Base-by-base conservation (phyloP, 2,888 invertebrate genomes). In the Therioaphis trifolii region DNA sequence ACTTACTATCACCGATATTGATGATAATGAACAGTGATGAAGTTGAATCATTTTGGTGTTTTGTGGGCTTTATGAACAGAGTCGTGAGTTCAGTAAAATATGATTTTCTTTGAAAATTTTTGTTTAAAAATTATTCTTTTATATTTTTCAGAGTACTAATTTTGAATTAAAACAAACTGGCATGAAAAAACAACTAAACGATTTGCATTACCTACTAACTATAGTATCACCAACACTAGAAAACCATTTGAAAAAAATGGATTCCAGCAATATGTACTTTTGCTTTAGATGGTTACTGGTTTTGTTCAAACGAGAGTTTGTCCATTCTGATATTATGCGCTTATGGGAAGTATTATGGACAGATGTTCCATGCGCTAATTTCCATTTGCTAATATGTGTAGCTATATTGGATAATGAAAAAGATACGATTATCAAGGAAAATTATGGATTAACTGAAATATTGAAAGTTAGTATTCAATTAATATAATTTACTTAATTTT, bases 301-400 rank as follows among this genome's bases (percentile, higher is more conserved):
- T 12, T 92, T 96, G 89, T 99, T 98, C 89, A 99, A 99, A 89
- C 90, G 99, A 86, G 99, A 99, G 90, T 95, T 99, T 88, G 92
- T 92, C 29, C 94, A 95, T 85, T 90, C 92, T 7, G 96, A 98
- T 88, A 94, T 96, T 76, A 93, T 96, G 92, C 92, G 94, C 88
- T 89, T 99, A 85, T 99, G 98, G 98, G 98, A 99, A 90, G 95
- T 97, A 40, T 88, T 99, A 9, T 99, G 98, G 98, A 98, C 98
- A 0, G 95, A 94, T 85, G 90, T 95, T 87, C 98, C 98, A 0
- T 98, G 99, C 88, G 92, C 93, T 86, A 98, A 98, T 89, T 99
- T 98, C 89, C 97, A 98, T 89, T 90, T 99, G 75, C 90, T 99
- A n/a, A 91, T 99, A 79, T 95, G 96, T 88, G 93, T 96, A 84